These are phyloP conservation scores for Todus mexicanus DNA, from an alignment of 2,797 vertebrate genomes.

Conservation along the genomic window DNA sequence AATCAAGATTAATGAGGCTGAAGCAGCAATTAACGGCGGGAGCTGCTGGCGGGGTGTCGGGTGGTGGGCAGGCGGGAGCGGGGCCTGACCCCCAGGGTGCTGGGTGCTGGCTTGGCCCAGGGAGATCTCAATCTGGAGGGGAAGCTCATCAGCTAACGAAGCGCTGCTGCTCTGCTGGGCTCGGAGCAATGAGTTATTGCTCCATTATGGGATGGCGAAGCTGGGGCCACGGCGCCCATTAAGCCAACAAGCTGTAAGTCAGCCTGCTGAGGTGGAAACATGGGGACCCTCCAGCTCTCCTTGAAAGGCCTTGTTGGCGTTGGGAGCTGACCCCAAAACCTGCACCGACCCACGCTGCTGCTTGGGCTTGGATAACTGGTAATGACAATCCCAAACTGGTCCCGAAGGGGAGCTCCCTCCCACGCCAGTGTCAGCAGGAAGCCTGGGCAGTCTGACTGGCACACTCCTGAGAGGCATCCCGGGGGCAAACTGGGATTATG, in stretches of 20 bases:
- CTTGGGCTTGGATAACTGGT: background rate
- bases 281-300: background rate
- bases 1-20: conserved; percentile 69
- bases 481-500: accelerated
- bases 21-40: conserved; percentile 23
- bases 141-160: accelerated
- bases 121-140: background rate
- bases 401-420: background rate
- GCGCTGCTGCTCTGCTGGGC: accelerated
- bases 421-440: accelerated
- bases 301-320: accelerated
- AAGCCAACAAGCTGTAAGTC: too few relatives aligned
- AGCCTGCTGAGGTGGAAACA: background rate
- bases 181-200: accelerated
- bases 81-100: too few relatives aligned
- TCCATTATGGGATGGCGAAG: background rate
- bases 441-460: accelerated
- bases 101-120: background rate
- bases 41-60: background rate
- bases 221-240: accelerated
- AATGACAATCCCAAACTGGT: background rate
- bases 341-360: background rate
- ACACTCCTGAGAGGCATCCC: accelerated
- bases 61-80: background rate
- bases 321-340: background rate